Base-by-base conservation (phyloP, 2,797 vertebrate genomes). In the Chaenodraco wilsoni region DNA sequence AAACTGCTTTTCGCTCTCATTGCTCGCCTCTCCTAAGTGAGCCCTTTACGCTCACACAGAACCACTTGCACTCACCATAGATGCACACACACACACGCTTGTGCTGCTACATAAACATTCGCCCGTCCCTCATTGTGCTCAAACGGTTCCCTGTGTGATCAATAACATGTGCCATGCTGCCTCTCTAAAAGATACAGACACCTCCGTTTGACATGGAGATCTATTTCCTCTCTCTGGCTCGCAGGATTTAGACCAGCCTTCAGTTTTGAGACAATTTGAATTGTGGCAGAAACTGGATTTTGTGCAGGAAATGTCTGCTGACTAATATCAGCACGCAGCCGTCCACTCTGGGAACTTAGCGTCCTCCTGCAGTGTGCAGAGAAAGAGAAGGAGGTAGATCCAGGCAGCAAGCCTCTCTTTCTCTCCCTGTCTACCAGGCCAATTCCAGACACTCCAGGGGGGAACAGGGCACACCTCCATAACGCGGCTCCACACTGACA, bases 1-100 rank as follows among this genome's bases (percentile, higher is more conserved):
- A 67, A 81, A 87, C 80, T 73, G 87, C 83, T 83, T 74, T 79
- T 85, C 67, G 43, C 50, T 86, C 70, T 72, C 82, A 70, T 59
- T 31, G 78, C 86, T 84, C 23, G 66, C 74, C 63, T 79, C 67
- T 79, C 76, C 66, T 71, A 74, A 77, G 74, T 66, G 79, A 82
- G 79, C 72, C 83, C 79, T 83, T 84, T 76, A 81, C 21, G 14
- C 76, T 65, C 81, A 15, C 27, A 44, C 37, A 46, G 21, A 82
- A 55, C 63, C 82, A 76, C 64, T 55, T 52, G 31, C 58, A 59
- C 59, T 72, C 67, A 46, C n/a, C 41, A 9, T 43, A 50, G 17
- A 49, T 11, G 1, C 45, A 19, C 54, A 21, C 46, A 65, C 40
- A 60, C 40, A 58, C 64, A 49, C 62, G 64, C 14, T n/a, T 74